These are phyloP conservation scores for Morelia viridis DNA, from an alignment of 2,797 vertebrate genomes.

Conservation along the genomic window DNA sequence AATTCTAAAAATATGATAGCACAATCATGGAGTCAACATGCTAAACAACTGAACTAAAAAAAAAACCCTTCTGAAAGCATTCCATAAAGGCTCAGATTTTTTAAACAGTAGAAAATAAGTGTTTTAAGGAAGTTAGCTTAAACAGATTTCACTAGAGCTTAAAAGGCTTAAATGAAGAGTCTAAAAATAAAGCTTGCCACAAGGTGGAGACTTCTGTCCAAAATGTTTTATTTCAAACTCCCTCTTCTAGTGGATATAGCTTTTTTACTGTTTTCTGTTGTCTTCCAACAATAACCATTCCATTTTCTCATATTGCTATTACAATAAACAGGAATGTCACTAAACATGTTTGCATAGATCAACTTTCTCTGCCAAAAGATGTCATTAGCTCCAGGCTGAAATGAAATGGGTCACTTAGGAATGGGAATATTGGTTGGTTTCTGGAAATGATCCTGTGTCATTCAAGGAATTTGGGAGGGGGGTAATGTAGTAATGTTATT, in stretches of 20 bases:
- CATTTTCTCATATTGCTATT: not conserved
- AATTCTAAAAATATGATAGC: not conserved
- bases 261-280: not conserved
- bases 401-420: not conserved
- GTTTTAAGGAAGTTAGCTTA: not conserved
- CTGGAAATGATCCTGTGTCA: too few species aligned
- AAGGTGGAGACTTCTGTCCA: constrained; percentile 11
- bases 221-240: not conserved
- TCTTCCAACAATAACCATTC: not conserved
- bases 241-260: not conserved
- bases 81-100: not conserved
- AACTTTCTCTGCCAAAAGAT: not conserved
- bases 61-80: not conserved
- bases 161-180: not conserved
- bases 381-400: not conserved
- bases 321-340: not conserved
- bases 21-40: not conserved
- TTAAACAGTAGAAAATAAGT: not conserved
- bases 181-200: not conserved
- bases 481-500: too few species aligned
- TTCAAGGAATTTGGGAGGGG: too few species aligned
- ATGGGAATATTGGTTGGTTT: not conserved
- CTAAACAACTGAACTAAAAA: not conserved
- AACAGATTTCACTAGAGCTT: not conserved
- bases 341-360: not conserved